These are phyloP conservation scores for Cossypha heuglini DNA, from an alignment of 2,797 vertebrate species.

Conservation along the genomic window DNA sequence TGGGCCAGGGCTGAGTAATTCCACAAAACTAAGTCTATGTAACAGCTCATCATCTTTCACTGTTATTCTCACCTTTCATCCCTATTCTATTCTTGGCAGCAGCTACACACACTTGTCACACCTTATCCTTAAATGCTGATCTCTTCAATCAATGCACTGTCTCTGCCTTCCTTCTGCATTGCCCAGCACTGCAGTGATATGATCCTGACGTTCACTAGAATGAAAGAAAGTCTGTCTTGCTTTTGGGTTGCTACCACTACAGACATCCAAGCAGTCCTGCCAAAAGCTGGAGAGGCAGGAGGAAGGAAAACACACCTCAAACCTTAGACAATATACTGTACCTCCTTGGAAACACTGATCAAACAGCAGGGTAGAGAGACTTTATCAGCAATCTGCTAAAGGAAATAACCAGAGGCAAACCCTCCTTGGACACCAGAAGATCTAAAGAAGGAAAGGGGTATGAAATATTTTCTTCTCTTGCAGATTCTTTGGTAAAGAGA, in stretches of 20 bases:
- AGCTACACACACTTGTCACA: not conserved
- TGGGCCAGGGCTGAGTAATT: not conserved
- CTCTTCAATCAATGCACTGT: not conserved
- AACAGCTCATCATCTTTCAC: not conserved
- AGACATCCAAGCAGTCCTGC: not conserved
- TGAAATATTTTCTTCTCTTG: not conserved
- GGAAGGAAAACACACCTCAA: constrained; percentile 41
- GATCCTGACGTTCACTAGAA: not conserved
- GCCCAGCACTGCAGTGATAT: not conserved
- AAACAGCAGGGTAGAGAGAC: not conserved
- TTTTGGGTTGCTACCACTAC: not conserved
- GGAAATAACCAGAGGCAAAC: not conserved
- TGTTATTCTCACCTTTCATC: not conserved
- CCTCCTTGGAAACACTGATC: not conserved
- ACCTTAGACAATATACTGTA: not conserved
- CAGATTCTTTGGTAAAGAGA: not conserved
- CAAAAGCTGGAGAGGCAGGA: not conserved
- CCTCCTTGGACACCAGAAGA: not conserved
- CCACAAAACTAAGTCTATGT: not conserved
- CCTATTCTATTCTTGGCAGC: not conserved
- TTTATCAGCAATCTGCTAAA: not conserved
- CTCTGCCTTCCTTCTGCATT: not conserved
- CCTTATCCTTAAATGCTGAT: not conserved
- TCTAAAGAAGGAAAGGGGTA: not conserved
- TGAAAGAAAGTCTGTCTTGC: not conserved